phyloP scores from a whole-genome alignment of 2,113 vertebrate genomes.

The Hiodon alosoides region DNA sequence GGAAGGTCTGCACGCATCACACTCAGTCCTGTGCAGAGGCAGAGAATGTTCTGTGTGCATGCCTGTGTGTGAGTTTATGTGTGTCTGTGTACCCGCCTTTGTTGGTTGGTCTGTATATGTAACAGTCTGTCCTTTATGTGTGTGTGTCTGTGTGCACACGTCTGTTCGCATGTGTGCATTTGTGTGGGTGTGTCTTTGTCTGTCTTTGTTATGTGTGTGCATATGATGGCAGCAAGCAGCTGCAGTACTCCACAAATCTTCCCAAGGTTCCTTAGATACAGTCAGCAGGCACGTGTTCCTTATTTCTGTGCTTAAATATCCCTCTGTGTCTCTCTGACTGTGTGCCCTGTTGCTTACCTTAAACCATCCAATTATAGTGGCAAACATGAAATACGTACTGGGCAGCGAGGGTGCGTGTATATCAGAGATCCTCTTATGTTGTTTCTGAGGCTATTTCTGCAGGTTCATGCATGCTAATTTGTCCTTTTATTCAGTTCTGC shows the following conservation, averaged over 20 bases:
- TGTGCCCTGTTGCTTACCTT: too few relatives aligned
- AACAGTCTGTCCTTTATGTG: not conserved
- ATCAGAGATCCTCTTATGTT: too few relatives aligned
- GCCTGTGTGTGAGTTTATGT: not conserved
- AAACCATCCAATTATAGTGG: too few relatives aligned
- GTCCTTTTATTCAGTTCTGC: too few relatives aligned
- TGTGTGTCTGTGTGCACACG: constrained; percentile 1
- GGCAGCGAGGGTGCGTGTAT: too few relatives aligned
- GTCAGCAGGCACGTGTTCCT: not conserved
- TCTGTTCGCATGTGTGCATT: not conserved
- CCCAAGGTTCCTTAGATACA: not conserved
- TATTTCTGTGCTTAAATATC: not conserved
- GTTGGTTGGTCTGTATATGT: not conserved
- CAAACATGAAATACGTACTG: too few relatives aligned
- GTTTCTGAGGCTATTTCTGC: too few relatives aligned
- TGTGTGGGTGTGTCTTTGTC: constrained; percentile 28
- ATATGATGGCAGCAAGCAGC: not conserved
- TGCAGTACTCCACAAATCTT: not conserved
- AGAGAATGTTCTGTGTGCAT: not conserved
- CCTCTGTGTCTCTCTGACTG: not conserved
- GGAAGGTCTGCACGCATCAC: not conserved
- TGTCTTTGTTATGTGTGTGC: constrained; percentile 44
- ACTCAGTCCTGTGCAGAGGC: not conserved
- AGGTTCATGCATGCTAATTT: too few relatives aligned
- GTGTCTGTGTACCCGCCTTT: not conserved